Percentiles rank a stretch among this genome's conserved stretches.
Conservation (phyloP, 2,797 vertebrate genomes). For the Austrolebias charrua region DNA sequence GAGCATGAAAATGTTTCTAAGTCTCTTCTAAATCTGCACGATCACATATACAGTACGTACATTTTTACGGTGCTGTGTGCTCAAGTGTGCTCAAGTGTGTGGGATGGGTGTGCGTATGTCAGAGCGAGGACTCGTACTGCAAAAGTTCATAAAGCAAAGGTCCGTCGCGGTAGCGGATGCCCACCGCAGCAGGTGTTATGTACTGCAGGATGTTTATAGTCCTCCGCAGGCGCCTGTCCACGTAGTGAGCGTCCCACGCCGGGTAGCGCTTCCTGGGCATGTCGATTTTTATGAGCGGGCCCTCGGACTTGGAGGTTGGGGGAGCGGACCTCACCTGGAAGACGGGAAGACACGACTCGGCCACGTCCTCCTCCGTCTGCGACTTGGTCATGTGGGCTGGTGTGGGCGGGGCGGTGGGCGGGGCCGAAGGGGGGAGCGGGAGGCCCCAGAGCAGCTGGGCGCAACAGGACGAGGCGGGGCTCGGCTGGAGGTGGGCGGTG, state of each 20-base stretch:
- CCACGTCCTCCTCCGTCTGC: slow-evolving; percentile 80
- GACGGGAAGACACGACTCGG: slow-evolving; percentile 95
- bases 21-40: slow-evolving; percentile 41
- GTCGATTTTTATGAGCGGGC: slow-evolving; percentile 98
- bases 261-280: slow-evolving; percentile 98
- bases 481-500: slow-evolving; percentile 88
- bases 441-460: slow-evolving; percentile 98
- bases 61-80: slow-evolving; percentile 41
- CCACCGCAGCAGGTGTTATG: slow-evolving; percentile 92
- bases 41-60: slow-evolving; percentile 29
- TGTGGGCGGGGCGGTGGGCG: slow-evolving; percentile 89
- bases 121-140: slow-evolving; percentile 99
- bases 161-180: slow-evolving; percentile 96
- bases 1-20: slow-evolving; percentile 28
- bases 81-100: slow-evolving; percentile 23
- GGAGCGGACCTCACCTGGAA: slow-evolving; percentile 96
- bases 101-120: slow-evolving; percentile 71
- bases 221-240: slow-evolving; percentile 96
- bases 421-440: slow-evolving; percentile 94
- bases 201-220: slow-evolving; percentile 99
- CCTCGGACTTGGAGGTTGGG: slow-evolving; percentile 83
- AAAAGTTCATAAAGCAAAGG: slow-evolving; percentile 96
- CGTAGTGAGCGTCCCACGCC: slow-evolving; percentile 98
- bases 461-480: slow-evolving; percentile 93
- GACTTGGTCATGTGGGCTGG: slow-evolving; percentile 72